Evolutionary conservation across 2,797 vertebrate species (phyloP), one percentile per base, ranked within the genome.

Genomic region (Mallotus villosus): DNA sequence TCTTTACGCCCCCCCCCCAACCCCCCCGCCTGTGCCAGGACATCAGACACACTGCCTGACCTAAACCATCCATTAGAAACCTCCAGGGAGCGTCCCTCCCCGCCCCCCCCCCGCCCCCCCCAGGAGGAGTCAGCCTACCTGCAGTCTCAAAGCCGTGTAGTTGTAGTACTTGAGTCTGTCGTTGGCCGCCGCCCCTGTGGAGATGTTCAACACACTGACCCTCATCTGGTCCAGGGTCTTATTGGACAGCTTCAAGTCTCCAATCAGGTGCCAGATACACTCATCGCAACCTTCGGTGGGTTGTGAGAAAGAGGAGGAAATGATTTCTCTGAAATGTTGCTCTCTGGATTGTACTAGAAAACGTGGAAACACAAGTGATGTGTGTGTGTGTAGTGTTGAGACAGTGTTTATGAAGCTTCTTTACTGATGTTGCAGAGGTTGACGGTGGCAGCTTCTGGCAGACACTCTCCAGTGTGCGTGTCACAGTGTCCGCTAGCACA

Each of bases 221-320:
- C 91, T 97, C 80, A 96, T 90, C 81, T 96, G 93, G 63, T 97
- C 95, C 0, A 96, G 89, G 1, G 95, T 93, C 78, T 95, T 93
- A 5, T 94, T 94, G 5, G 96, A 94, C 75, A 91, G 74, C 34
- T 83, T 85, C 61, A 99, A 85, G 82, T 99, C 97, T 22, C 95
- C 93, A 11, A 95, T 96, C 89, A 99, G 91, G 86, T 96, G 94
- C 97, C 97, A 98, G 75, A 97, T 93, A 55, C 98, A 99, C 53
- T 97, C 95, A 71, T 99, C 96, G 32, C 98, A 99, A 81, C 91
- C 98, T 99, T 59, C 55, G 32, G 58, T 22, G 19, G 19, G 55
- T 3, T 2, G 21, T 21, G 8, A 21, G 3, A 4, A 3, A 14
- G 1, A 12, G 9, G 3, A 32, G 0, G 12, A 22, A 25, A 12